Conservation (phyloP, 2,797 vertebrate species). For the Ctenosaura bakeri region DNA sequence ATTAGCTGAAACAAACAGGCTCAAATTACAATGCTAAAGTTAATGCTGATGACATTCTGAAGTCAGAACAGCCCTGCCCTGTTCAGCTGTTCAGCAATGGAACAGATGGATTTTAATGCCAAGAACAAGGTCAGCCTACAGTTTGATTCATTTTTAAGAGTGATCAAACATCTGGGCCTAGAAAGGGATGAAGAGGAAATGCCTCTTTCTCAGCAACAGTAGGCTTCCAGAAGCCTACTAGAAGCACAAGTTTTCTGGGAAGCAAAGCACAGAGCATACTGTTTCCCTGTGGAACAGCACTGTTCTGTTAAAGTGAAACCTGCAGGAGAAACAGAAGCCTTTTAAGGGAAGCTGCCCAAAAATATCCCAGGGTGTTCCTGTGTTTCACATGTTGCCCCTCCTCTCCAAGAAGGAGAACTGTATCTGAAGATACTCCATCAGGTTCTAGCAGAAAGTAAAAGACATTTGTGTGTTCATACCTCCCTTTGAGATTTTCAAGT, state of each 20-base stretch:
- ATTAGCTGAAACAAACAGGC: conserved; percentile 37
- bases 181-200: neutral
- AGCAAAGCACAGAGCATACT: too few relatives aligned
- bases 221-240: too few relatives aligned
- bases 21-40: neutral
- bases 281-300: too few relatives aligned
- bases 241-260: too few relatives aligned
- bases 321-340: neutral
- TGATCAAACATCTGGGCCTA: neutral
- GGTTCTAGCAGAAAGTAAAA: neutral
- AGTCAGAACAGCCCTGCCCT: conserved; percentile 28
- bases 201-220: too few relatives aligned
- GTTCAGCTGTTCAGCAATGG: conserved; percentile 48
- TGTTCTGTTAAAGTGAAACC: too few relatives aligned
- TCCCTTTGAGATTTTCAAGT: conserved; percentile 96
- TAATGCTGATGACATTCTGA: conserved; percentile 10
- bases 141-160: neutral
- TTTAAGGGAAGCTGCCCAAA: neutral
- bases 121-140: conserved; percentile 14
- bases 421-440: neutral
- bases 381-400: neutral
- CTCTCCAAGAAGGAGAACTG: neutral
- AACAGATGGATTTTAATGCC: conserved; percentile 38
- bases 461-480: conserved; percentile 81
- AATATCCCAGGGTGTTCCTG: neutral